Conservation (phyloP, 2,888 invertebrate genomes). For the Punctoribates punctum region DNA sequence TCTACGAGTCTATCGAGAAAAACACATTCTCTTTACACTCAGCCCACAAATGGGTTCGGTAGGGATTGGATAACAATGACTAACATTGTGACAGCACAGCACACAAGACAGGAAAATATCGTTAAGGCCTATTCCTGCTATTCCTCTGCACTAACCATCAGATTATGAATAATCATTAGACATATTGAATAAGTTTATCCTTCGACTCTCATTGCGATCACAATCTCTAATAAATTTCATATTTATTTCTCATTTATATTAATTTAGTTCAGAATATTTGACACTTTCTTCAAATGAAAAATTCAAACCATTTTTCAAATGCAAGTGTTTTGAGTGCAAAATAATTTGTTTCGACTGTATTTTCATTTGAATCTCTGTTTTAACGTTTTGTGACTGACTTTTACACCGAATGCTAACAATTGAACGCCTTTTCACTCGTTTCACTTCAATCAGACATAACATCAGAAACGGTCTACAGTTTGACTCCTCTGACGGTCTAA, state of each 20-base stretch:
- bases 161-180: background rate
- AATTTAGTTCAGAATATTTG: background rate
- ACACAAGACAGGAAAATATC: conserved; percentile 6
- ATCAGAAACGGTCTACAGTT: background rate
- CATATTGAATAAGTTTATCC: conserved; percentile 13
- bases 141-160: background rate
- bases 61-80: conserved; percentile 34
- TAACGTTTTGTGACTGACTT: background rate
- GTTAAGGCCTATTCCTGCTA: background rate
- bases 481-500: background rate
- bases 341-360: background rate
- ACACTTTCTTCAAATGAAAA: background rate
- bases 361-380: background rate
- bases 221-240: conserved; percentile 3
- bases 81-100: conserved; percentile 30
- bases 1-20: conserved; percentile 12
- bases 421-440: background rate
- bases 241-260: background rate
- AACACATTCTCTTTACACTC: background rate
- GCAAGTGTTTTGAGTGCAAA: background rate
- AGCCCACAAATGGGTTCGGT: conserved; percentile 34
- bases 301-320: background rate
- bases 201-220: background rate
- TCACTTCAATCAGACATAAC: background rate
- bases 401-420: background rate